A percentile compares a stretch with the other conserved stretches of the same genome.
These are phyloP conservation scores for Sisyra nigra DNA, from an alignment of 2,888 invertebrate genomes.

Conservation along the genomic window DNA sequence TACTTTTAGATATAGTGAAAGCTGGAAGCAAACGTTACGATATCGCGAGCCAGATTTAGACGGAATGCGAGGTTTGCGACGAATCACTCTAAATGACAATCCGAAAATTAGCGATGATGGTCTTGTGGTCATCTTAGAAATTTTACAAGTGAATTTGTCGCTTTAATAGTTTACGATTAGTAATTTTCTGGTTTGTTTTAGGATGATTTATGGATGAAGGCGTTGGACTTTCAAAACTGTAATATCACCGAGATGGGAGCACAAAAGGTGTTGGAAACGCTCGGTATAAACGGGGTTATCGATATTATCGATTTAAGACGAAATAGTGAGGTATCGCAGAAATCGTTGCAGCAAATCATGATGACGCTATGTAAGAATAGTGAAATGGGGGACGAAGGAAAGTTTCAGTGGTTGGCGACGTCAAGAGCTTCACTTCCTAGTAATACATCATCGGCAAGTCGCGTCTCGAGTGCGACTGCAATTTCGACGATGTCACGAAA, in stretches of 20 bases:
- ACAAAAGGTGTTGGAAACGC: conserved; percentile 35
- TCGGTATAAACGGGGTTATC: conserved; percentile 47
- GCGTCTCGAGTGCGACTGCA: conserved; percentile 13
- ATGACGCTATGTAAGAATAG: conserved; percentile 26
- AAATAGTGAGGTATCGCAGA: conserved; percentile 36
- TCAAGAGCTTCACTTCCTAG: conserved; percentile 8
- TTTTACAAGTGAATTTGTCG: conserved; percentile 24
- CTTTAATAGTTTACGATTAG: not conserved
- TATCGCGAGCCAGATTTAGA: conserved; percentile 58
- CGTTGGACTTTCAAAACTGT: conserved; percentile 59
- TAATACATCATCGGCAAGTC: no score
- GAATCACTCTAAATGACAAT: conserved; percentile 54
- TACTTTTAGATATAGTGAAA: conserved; percentile 49
- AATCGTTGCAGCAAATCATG: conserved; percentile 30
- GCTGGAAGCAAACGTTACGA: conserved; percentile 67
- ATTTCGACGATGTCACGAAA: not conserved
- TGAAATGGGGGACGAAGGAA: conserved; percentile 14
- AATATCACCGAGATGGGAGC: conserved; percentile 48
- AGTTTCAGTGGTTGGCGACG: conserved; percentile 21
- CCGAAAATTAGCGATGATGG: conserved; percentile 49
- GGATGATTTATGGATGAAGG: conserved; percentile 71
- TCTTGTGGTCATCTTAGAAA: conserved; percentile 40
- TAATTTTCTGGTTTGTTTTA: no score
- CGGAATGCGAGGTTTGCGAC: conserved; percentile 52
- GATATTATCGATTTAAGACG: conserved; percentile 49